Conservation (phyloP, 2,797 vertebrate genomes). For the Heliangelus exortis region DNA sequence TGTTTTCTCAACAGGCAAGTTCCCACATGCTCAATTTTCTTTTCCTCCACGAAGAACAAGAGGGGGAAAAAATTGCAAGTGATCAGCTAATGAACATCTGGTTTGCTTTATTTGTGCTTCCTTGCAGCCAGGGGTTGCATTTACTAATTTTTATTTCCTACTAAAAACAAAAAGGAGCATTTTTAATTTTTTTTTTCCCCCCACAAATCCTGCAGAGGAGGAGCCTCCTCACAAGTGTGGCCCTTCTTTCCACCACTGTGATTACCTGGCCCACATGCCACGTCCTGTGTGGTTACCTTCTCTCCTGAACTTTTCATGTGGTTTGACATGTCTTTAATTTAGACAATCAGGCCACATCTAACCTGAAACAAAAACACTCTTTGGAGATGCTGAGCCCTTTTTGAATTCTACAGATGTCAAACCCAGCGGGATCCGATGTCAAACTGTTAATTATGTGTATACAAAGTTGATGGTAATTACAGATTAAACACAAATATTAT, state of each 20-base stretch:
- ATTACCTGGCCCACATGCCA: constrained; percentile 67
- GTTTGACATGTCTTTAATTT: constrained; percentile 76
- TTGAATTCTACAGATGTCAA: constrained; percentile 66
- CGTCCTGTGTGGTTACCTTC: constrained; percentile 75
- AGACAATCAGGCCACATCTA: constrained; percentile 65
- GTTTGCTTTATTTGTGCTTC: constrained; percentile 55
- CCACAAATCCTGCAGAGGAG: constrained; percentile 4
- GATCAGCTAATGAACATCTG: constrained; percentile 67
- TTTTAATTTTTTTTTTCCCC: not conserved
- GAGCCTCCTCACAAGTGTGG: constrained; percentile 43
- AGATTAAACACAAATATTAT: constrained; percentile 62
- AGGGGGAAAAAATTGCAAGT: constrained; percentile 30
- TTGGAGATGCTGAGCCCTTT: constrained; percentile 59
- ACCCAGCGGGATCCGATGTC: constrained; percentile 42
- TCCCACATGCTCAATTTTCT: constrained; percentile 61
- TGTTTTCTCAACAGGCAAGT: constrained; percentile 66
- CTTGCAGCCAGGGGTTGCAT: constrained; percentile 50
- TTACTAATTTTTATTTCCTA: constrained; percentile 65
- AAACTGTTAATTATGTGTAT: constrained; percentile 69
- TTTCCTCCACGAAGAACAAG: constrained; percentile 53
- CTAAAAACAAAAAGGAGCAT: constrained; percentile 24
- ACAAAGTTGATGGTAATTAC: constrained; percentile 60
- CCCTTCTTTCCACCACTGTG: constrained; percentile 31
- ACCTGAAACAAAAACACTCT: constrained; percentile 67
- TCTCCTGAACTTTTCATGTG: constrained; percentile 69